A percentile compares a stretch with the other conserved stretches of the same genome.
Conservation (phyloP, 2,113 vertebrate species). For the Tiliqua scincoides region DNA sequence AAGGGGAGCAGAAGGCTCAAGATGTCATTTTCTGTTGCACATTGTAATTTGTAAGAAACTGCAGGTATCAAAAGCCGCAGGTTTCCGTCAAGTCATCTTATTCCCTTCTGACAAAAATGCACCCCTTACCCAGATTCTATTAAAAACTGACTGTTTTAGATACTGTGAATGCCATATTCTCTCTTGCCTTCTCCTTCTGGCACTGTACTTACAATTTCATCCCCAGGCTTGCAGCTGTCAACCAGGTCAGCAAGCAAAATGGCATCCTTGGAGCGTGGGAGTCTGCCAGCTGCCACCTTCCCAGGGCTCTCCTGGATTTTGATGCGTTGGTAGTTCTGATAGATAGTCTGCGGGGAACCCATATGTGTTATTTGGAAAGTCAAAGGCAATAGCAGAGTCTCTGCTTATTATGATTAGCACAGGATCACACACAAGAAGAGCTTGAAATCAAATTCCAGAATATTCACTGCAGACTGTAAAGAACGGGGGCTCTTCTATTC, state of each 20-base stretch:
- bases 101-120: neutral
- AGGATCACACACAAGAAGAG: neutral
- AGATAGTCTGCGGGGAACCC: constrained; percentile 83
- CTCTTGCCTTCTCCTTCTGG: neutral
- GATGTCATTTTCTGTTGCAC: neutral
- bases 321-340: constrained; percentile 98
- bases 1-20: neutral
- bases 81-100: neutral
- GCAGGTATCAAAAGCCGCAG: neutral
- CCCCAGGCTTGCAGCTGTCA: constrained; percentile 95
- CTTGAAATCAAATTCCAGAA: neutral
- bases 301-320: constrained; percentile 97
- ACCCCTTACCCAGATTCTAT: neutral
- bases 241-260: constrained; percentile 94
- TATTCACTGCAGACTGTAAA: neutral
- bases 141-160: neutral
- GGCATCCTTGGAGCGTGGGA: constrained; percentile 96
- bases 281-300: constrained; percentile 92
- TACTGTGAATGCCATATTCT: neutral
- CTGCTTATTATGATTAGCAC: neutral
- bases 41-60: neutral
- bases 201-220: constrained; percentile 89
- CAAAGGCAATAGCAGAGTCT: accelerated
- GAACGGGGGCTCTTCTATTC: neutral
- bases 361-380: neutral